phyloP scores from a whole-genome alignment of 1,140 invertebrate genomes.

The Orchesella cincta region DNA sequence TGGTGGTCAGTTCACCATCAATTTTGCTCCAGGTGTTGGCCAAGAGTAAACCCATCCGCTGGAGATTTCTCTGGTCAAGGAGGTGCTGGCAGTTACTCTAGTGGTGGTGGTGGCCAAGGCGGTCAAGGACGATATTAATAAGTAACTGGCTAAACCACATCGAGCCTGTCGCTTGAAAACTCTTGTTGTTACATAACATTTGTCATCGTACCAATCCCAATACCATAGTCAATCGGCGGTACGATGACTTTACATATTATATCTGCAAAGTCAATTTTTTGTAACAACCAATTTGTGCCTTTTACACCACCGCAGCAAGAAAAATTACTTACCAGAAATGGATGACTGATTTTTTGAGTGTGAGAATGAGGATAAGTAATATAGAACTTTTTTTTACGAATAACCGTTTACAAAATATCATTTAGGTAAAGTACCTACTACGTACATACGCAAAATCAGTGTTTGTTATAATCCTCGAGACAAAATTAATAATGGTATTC shows the following conservation, averaged over 20 bases:
- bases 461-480: too few relatives aligned
- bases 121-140: slow-evolving; percentile 10
- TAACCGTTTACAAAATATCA: background rate
- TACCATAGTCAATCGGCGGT: too few relatives aligned
- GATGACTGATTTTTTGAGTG: slow-evolving; percentile 4
- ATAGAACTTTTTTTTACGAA: too few relatives aligned
- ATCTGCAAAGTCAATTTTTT: too few relatives aligned
- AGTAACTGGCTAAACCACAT: too few relatives aligned
- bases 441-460: background rate
- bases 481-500: too few relatives aligned
- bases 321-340: background rate
- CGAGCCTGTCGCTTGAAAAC: too few relatives aligned
- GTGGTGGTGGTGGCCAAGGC: background rate
- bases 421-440: too few relatives aligned
- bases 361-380: background rate
- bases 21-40: slow-evolving; percentile 44
- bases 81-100: background rate
- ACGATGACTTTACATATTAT: too few relatives aligned
- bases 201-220: too few relatives aligned
- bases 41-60: slow-evolving; percentile 33
- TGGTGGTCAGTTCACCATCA: slow-evolving; percentile 48
- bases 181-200: too few relatives aligned
- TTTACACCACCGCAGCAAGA: background rate
- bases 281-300: too few relatives aligned
- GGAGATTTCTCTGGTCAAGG: background rate